Evolutionary conservation across 2,888 invertebrate genomes (phyloP), one percentile per base, ranked within the genome.

Genomic region (Macaria notata): DNA sequence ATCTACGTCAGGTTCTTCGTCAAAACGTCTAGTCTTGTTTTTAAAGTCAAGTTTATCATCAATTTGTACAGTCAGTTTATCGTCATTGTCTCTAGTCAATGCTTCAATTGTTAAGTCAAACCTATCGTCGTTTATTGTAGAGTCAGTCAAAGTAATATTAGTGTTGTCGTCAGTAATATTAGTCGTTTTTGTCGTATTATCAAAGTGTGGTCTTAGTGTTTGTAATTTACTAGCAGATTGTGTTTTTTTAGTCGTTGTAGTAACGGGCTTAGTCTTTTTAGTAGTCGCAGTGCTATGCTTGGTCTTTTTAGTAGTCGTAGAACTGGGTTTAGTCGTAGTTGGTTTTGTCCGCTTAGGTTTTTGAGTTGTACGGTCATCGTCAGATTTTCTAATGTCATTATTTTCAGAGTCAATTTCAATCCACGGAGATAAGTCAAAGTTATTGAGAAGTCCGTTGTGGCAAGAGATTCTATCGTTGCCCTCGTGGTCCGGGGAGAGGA

Each of bases 361-460:
- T 46, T 68, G 59, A 42, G 83, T 83, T 8, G 70, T 79, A 44
- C 62, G 61, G 5, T 81, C 49, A 31, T 42, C 78, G 54, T 84
- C 83, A 55, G 84, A 73, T 75, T 88, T 87, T 46, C 75, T 76
- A 29, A 89, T 78, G 60, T 85, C 81, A 72, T 89, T 89, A 62
- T 83, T 80, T 59, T 85, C 83, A 2, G 78, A 76, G 65, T 78
- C 79, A 50, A 91, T 76, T 79, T 95, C 94, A 5, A 83, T 80
- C 95, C 95, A 95, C 0, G 93, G 92, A 0, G 89, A 88, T 48
- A 95, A 77, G 76, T 94, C 93, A 64, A 95, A 92, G 72, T 92
- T 92, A 50, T 92, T 92, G 0, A 93, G 81, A 1, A 93, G 72
- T 48, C 89, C 84, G 66, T 92, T 91, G 30, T 84, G 75, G 70